These are phyloP conservation scores for Tylochromis polylepis DNA, from an alignment of 2,113 vertebrate species.

Conservation along the genomic window DNA sequence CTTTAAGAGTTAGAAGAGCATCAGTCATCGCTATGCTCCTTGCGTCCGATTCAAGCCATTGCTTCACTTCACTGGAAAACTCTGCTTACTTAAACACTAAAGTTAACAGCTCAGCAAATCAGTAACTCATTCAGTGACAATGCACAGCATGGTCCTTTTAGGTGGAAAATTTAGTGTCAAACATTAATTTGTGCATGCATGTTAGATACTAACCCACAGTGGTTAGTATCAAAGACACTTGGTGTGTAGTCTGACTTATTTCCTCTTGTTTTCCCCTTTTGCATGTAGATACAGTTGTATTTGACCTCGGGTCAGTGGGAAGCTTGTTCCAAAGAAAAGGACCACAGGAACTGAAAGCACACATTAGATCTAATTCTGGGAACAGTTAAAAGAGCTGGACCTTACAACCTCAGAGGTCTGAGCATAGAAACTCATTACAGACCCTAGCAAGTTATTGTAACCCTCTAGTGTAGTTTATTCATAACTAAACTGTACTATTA, in stretches of 20 bases:
- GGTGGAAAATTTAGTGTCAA: not conserved
- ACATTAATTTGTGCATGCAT: not conserved
- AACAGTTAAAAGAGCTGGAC: not conserved
- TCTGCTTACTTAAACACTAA: no score
- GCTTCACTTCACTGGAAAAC: no score
- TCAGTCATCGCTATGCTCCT: not conserved
- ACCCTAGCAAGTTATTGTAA: not conserved
- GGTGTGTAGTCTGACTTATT: not conserved
- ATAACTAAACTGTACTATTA: not conserved
- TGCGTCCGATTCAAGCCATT: not conserved
- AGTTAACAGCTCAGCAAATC: not conserved
- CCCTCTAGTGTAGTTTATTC: not conserved
- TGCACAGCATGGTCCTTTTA: not conserved
- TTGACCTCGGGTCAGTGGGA: not conserved
- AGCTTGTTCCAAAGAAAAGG: not conserved
- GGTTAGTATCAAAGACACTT: not conserved
- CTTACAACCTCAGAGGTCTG: not conserved
- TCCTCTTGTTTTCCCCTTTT: not conserved
- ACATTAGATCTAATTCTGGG: not conserved
- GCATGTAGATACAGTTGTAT: not conserved
- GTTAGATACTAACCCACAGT: not conserved
- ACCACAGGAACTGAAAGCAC: not conserved
- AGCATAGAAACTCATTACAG: not conserved
- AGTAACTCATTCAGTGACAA: not conserved
- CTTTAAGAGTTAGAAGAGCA: not conserved